Conservation (phyloP, 2,113 vertebrate species). For the Gyps fulvus region DNA sequence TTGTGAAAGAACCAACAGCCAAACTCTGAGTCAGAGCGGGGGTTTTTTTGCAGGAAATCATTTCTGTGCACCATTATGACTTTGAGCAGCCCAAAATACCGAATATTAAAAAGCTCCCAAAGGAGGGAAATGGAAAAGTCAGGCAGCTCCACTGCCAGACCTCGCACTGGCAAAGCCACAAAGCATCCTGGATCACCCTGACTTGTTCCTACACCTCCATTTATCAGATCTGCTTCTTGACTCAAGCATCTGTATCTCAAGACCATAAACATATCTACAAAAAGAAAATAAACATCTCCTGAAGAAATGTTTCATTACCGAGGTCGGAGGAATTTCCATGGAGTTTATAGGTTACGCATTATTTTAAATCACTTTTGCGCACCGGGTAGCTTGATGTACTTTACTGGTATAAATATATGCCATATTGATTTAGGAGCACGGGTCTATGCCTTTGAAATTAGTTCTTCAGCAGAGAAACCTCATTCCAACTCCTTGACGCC, state of each 20-base stretch:
- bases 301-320: not conserved
- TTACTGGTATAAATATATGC: not conserved
- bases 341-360: not conserved
- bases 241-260: not conserved
- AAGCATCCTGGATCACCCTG: not conserved
- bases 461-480: not conserved
- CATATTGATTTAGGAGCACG: not conserved
- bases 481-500: not conserved
- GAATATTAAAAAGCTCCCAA: not conserved
- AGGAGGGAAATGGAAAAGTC: not conserved
- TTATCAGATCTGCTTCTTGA: not conserved
- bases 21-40: not conserved
- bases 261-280: not conserved
- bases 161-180: not conserved
- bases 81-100: not conserved
- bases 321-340: not conserved
- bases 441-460: not conserved
- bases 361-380: not conserved
- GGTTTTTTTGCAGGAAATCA: not conserved
- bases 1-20: not conserved
- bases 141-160: not conserved
- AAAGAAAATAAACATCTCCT: not conserved
- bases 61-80: not conserved
- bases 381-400: not conserved
- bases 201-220: not conserved